Evolutionary conservation across 2,797 vertebrate genomes (phyloP).

Genomic region (Hephaestus fuliginosus): DNA sequence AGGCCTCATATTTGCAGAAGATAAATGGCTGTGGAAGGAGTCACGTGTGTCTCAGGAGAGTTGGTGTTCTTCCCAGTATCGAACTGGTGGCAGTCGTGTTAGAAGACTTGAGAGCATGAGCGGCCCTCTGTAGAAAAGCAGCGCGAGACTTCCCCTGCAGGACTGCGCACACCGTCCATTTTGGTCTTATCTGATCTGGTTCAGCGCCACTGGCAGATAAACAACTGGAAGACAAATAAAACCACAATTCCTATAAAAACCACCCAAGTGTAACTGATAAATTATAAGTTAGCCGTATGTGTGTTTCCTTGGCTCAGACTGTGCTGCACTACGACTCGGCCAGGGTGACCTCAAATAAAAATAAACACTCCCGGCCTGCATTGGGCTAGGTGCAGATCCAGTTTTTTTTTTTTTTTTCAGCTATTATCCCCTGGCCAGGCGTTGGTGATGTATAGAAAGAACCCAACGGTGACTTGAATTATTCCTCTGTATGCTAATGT

Average conservation of each 20-base stretch:
- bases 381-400: slow-evolving; percentile 50
- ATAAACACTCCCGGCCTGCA: slow-evolving; percentile 61
- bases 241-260: slow-evolving; percentile 54
- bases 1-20: slow-evolving; percentile 69
- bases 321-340: slow-evolving; percentile 33
- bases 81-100: slow-evolving; percentile 62
- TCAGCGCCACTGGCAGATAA: slow-evolving; percentile 70
- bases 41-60: slow-evolving; percentile 64
- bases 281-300: slow-evolving; percentile 57
- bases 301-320: slow-evolving; percentile 44
- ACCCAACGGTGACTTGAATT: slow-evolving; percentile 68
- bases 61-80: slow-evolving; percentile 57
- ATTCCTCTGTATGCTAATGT: slow-evolving; percentile 75
- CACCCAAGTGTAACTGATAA: slow-evolving; percentile 67
- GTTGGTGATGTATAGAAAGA: slow-evolving; percentile 49
- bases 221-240: slow-evolving; percentile 74
- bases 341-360: slow-evolving; percentile 69
- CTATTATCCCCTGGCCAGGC: slow-evolving; percentile 42
- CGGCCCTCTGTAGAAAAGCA: slow-evolving; percentile 25
- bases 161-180: slow-evolving; percentile 45
- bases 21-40: slow-evolving; percentile 71
- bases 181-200: slow-evolving; percentile 75
- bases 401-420: slow-evolving; percentile 40
- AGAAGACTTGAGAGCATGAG: slow-evolving; percentile 47
- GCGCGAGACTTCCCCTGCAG: slow-evolving; percentile 41